Conservation (phyloP, 2,797 vertebrate genomes). For the Odontamblyopus lacepedii region DNA sequence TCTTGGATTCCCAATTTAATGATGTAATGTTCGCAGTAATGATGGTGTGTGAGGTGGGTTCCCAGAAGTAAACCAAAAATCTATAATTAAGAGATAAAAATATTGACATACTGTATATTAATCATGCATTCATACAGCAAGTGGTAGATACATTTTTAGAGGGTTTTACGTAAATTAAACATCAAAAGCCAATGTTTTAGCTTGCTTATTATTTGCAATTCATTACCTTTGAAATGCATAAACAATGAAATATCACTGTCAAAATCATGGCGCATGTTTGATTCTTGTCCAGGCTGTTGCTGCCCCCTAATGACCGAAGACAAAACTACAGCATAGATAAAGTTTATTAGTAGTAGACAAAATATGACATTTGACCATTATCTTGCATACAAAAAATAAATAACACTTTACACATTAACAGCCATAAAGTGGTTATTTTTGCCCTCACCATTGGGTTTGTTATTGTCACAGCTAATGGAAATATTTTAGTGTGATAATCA, state of each 20-base stretch:
- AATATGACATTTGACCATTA: background rate
- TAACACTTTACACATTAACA: background rate
- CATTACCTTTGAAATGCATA: too few species aligned
- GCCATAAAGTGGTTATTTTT: background rate
- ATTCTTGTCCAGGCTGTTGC: background rate
- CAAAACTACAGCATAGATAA: background rate
- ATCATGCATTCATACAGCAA: background rate
- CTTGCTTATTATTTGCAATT: background rate
- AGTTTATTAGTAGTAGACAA: background rate
- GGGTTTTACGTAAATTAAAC: background rate
- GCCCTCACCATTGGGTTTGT: background rate
- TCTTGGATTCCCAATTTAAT: background rate
- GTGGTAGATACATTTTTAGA: too few species aligned
- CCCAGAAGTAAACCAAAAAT: background rate
- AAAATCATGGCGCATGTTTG: background rate
- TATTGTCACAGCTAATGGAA: background rate
- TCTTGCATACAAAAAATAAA: constrained; percentile 1
- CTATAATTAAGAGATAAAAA: too few species aligned
- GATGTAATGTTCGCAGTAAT: background rate
- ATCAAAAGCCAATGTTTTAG: background rate
- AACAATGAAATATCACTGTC: too few species aligned
- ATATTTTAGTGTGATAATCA: background rate
- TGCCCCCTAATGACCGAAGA: background rate
- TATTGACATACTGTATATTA: background rate
- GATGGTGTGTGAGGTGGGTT: background rate